Base-by-base conservation (phyloP, 2,888 invertebrate genomes). In the Pristionchus exspectatus region DNA sequence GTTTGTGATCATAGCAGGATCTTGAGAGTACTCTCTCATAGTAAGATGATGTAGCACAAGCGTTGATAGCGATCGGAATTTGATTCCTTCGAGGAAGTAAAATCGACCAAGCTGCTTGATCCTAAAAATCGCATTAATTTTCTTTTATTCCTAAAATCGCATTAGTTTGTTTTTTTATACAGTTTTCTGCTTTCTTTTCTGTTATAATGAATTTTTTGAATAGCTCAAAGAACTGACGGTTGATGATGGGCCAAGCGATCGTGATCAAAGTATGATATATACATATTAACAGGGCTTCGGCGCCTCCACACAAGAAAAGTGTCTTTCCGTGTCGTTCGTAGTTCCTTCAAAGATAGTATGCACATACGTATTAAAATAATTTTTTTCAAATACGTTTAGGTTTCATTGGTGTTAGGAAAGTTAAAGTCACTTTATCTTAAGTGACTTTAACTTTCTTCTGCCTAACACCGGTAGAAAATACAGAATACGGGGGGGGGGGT, bases 291-390 rank as follows among this genome's bases (percentile, higher is more conserved):
- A 88, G 59, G 12, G 72, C 88, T 21, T 16, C 81, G 33, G 81
- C 90, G 18, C 87, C 90, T 69, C 90, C 91, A 89, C 44, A 92
- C 90, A 16, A 92, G 88, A 88, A 92, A 92, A 18, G 90, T 88
- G 33, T 91, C 92, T 9, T 81, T 83, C 30, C 89, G 69, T 10
- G 83, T 83, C 7, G 84, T 50, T 24, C 89, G 44, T 12, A 88
- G 59, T 38, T 88, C 88, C 81, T 87, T 50, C 21, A 56, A 84
- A 30, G 24, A 27, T 2, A n/a, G 27, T 69, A 2, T 50, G 44
- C 44, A 50, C 44, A 50, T 7, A 50, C 69, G 0, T 27, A 14
- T 69, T 24, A 1, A 27, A 69, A 69, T n/a, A 27, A 18, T 59
- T 18, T 59, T 69, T 14, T n/a, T 24, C 69, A 69, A n/a, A 12